Percentiles rank a stretch among this genome's conserved stretches.
These are phyloP conservation scores for Drosophila cardini DNA, from an alignment of 1,140 invertebrate genomes.

Conservation along the genomic window DNA sequence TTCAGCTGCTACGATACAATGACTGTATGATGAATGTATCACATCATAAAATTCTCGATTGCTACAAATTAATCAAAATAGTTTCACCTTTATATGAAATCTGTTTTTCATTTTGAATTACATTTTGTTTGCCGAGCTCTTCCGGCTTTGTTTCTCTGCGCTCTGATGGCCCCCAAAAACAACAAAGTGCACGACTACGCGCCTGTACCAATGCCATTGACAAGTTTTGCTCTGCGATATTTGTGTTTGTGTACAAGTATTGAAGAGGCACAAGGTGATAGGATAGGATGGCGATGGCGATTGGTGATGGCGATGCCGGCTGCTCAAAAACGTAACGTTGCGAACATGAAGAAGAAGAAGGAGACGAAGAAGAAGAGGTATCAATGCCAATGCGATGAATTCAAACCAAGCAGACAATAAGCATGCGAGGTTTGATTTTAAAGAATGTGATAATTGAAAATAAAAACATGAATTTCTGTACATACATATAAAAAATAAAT, in stretches of 20 bases:
- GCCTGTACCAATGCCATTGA: constrained; percentile 57
- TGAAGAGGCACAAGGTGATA: constrained; percentile 50
- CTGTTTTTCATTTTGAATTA: constrained; percentile 23
- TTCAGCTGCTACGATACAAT: constrained; percentile 3
- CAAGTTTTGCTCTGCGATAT: constrained; percentile 42
- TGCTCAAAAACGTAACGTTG: constrained; percentile 44
- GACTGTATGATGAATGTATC: background rate
- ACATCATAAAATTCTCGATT: background rate
- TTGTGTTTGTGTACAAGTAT: constrained; percentile 24
- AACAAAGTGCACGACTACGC: constrained; percentile 32
- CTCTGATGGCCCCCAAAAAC: constrained; percentile 25
- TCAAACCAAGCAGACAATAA: constrained; percentile 32
- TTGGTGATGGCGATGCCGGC: constrained; percentile 23
- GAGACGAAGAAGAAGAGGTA: constrained; percentile 9
- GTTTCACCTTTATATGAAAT: constrained; percentile 8
- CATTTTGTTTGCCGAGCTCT: constrained; percentile 13
- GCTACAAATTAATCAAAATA: constrained; percentile 16
- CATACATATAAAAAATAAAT: background rate
- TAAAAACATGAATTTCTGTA: background rate
- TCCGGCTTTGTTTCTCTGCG: constrained; percentile 27
- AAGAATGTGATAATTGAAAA: constrained; percentile 14
- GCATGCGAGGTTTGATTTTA: constrained; percentile 29
- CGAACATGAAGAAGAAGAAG: constrained; percentile 5
- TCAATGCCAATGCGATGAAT: constrained; percentile 44
- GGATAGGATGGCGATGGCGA: too few relatives aligned